Evolutionary conservation across 1,140 invertebrate species (phyloP).

Genomic region (Papilio polytes): DNA sequence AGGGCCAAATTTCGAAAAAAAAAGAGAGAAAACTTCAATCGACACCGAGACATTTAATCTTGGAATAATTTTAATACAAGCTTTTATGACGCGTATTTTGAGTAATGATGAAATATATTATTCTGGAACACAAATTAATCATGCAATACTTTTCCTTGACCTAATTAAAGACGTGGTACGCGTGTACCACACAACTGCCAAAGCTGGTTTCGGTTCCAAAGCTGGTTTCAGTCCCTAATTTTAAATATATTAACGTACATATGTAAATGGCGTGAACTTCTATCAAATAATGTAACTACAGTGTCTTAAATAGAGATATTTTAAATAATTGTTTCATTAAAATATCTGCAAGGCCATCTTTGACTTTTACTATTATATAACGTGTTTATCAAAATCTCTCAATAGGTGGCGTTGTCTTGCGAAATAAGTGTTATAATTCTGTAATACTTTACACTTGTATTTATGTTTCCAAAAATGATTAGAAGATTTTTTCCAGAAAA

Average conservation of each 20-base stretch:
- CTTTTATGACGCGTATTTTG: not conserved
- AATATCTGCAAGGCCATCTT: not conserved
- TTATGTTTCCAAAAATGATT: not conserved
- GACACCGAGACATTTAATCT: not conserved
- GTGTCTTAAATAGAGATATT: not conserved
- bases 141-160: constrained; percentile 41
- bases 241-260: not conserved
- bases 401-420: constrained; percentile 8
- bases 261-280: not conserved
- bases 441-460: not conserved
- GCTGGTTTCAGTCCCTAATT: no score
- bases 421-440: not conserved
- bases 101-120: constrained; percentile 35
- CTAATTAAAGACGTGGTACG: constrained; percentile 44
- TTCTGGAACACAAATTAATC: constrained; percentile 45
- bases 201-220: constrained; percentile 13
- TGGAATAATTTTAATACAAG: not conserved
- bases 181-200: constrained; percentile 11
- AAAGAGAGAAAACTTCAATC: no score
- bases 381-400: not conserved
- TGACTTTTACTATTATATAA: constrained; percentile 10
- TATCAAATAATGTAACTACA: not conserved
- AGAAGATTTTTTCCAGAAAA: not conserved
- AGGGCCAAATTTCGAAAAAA: no score
- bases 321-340: not conserved